phyloP scores from a whole-genome alignment of 2,113 vertebrate genomes.

The Sebastes fasciatus region DNA sequence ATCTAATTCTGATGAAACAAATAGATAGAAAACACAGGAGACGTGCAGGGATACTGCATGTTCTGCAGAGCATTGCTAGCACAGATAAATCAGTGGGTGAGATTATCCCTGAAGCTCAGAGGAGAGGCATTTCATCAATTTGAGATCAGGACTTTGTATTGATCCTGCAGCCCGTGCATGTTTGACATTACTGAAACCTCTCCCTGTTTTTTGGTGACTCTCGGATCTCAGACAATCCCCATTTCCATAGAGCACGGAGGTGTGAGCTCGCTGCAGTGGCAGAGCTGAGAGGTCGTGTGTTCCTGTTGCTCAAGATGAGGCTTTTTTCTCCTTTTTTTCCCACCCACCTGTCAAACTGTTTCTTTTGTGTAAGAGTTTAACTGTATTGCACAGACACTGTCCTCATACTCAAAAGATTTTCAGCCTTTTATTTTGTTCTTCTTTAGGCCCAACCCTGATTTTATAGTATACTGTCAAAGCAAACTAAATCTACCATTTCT shows the following conservation, averaged over 20 bases:
- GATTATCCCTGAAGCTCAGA: slow-evolving; percentile 72
- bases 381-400: slow-evolving; percentile 8
- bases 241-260: slow-evolving; percentile 59
- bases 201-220: slow-evolving; percentile 59
- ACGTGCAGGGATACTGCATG: slow-evolving; percentile 36
- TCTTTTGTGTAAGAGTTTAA: slow-evolving; percentile 24
- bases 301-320: slow-evolving; percentile 4
- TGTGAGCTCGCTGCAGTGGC: slow-evolving; percentile 30
- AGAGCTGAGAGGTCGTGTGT: slow-evolving; percentile 23
- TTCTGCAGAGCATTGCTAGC: slow-evolving; percentile 68
- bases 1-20: not conserved
- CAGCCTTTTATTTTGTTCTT: not conserved
- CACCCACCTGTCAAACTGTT: slow-evolving; percentile 31
- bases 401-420: slow-evolving; percentile 18
- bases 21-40: slow-evolving; percentile 25
- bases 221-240: slow-evolving; percentile 54
- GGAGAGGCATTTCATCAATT: slow-evolving; percentile 80
- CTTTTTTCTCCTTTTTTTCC: not conserved
- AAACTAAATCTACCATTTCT: slow-evolving; percentile 33
- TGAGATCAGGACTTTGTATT: slow-evolving; percentile 80
- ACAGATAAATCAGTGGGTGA: slow-evolving; percentile 75
- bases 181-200: slow-evolving; percentile 73
- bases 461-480: slow-evolving; percentile 31
- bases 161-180: slow-evolving; percentile 72
- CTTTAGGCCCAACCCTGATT: slow-evolving; percentile 16